Evolutionary conservation across 2,888 invertebrate species (phyloP), one percentile per base, ranked within the genome.

Genomic region (Nebria brevicollis): DNA sequence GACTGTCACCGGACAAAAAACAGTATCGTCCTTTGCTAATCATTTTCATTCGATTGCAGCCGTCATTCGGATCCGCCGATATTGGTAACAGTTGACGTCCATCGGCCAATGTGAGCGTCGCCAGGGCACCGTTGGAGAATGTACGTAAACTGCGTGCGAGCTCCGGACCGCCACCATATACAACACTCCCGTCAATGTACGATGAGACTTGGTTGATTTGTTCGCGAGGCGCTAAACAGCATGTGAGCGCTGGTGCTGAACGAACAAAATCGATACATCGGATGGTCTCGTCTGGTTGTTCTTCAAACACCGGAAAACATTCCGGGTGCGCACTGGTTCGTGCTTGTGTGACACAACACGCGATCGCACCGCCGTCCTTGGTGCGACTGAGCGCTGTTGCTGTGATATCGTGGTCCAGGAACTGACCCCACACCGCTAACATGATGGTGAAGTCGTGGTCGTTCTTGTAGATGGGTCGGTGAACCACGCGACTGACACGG

Each of bases 341-440:
- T 0, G 86, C 79, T 43, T 88, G 86, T 65, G 84, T 83, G n/a
- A 84, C 83, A 86, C 96, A 95, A 87, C 96, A 96, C 0, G 95
- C 92, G 10, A 96, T 92, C 0, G 94, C 91, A 10, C 91, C 92
- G 65, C 94, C 94, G 86, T 95, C 93, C 77, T 90, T 88, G 89
- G 95, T 94, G 86, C 94, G 93, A 84, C 93, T 94, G 7, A 95
- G 89, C 0, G 96, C 96, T 0, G 96, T 96, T 5, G 96, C 95
- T 0, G 96, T 96, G 79, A 97, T 93, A 84, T 97, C 97, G 84
- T 97, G 96, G 88, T 96, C 96, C 13, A 97, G 86, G 88, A 97
- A 96, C 89, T 97, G 96, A 0, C 96, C 97, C 92, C 96, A 97
- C 4, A 96, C 94, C 0, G 96, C 96, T 82, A 96, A 87, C 94